Evolutionary conservation across 92 coral and sea anemone species (phyloP).

Genomic region (Porites lobata): DNA sequence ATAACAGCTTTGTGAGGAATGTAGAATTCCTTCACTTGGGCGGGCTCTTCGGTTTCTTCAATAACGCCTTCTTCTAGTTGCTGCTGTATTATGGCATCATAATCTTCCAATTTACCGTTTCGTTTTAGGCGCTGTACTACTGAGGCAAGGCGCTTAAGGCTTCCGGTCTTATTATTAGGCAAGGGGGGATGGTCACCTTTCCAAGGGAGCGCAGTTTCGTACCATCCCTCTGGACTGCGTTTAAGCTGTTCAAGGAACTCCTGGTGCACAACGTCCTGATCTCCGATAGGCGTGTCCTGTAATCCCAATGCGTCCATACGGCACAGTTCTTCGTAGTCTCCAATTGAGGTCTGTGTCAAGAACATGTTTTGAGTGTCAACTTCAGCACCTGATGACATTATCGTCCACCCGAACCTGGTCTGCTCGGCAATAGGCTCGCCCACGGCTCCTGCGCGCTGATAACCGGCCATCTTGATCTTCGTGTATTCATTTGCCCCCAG

Average conservation of each 20-base stretch:
- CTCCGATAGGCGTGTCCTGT: constrained; percentile 57
- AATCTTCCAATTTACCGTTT: no score
- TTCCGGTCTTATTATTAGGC: no score
- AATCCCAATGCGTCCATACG: constrained; percentile 64
- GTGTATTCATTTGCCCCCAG: constrained; percentile 49
- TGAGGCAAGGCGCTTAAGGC: no score
- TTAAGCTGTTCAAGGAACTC: constrained; percentile 61
- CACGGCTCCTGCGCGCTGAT: constrained; percentile 15
- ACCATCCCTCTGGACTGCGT: constrained; percentile 46
- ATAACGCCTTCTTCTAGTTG: no score
- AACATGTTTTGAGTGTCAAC: constrained; percentile 26
- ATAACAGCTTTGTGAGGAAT: no score
- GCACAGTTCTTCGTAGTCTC: constrained; percentile 69
- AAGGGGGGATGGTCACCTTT: no score
- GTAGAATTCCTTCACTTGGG: no score
- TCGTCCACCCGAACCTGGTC: constrained; percentile 54
- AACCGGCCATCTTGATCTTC: no score
- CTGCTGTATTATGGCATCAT: no score
- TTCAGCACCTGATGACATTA: constrained; percentile 33
- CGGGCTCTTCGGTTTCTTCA: no score
- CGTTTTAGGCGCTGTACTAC: no score
- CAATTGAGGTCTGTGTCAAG: constrained; percentile 18
- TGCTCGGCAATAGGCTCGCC: constrained; percentile 38
- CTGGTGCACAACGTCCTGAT: constrained; percentile 55
- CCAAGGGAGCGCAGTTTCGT: no score